Conservation (phyloP, 35 echinoderm and acorn worm species). For the Ptychodera flava region DNA sequence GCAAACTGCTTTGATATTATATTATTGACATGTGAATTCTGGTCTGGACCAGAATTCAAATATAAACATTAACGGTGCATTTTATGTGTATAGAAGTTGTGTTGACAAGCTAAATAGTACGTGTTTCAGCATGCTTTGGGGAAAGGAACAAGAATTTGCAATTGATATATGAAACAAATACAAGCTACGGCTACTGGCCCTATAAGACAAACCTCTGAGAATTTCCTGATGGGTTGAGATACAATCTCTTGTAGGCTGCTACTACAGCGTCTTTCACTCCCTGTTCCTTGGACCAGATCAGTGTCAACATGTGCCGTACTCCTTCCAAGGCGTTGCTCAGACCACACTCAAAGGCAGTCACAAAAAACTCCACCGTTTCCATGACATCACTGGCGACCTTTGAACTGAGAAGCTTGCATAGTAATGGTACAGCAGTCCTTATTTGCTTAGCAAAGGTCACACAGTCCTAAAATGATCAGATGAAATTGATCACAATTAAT, state of each 20-base stretch:
- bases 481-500: too few species aligned
- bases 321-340: constrained; percentile 70
- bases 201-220: constrained; percentile 84
- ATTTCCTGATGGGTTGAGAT: constrained; percentile 53
- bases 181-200: too few species aligned
- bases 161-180: too few species aligned
- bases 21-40: too few species aligned
- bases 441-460: constrained; percentile 73
- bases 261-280: constrained; percentile 90
- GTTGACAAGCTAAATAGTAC: too few species aligned
- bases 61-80: too few species aligned
- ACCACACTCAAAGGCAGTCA: constrained; percentile 90
- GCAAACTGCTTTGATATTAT: neutral
- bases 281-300: constrained; percentile 92
- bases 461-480: constrained; percentile 60
- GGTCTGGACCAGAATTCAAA: too few species aligned
- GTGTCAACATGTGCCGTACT: constrained; percentile 77
- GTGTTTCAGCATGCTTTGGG: too few species aligned
- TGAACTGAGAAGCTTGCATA: constrained; percentile 80
- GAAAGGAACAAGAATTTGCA: too few species aligned
- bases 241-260: constrained; percentile 63
- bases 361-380: constrained; percentile 64
- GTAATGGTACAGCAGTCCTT: constrained; percentile 62
- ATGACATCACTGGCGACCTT: constrained; percentile 79
- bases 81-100: too few species aligned